Evolutionary conservation across 2,113 vertebrate species (phyloP).

Genomic region (Saguinus imperator): DNA sequence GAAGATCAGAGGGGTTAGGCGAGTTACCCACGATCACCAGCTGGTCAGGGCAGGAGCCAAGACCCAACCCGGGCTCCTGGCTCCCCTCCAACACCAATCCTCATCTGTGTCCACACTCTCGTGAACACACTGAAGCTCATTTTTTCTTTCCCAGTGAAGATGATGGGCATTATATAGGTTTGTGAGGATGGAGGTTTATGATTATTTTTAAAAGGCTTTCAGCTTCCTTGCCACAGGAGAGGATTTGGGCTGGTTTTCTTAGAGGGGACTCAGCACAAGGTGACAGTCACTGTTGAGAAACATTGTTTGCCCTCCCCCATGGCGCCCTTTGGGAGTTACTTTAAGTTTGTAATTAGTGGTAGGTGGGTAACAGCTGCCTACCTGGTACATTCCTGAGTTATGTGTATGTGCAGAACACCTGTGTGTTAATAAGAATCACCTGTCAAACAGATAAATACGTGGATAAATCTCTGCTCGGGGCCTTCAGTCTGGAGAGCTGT

Average conservation of each 20-base stretch:
- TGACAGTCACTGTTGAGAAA: no score
- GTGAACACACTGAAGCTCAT: not conserved
- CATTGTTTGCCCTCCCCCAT: no score
- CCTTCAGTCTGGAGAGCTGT: no score
- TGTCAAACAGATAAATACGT: no score
- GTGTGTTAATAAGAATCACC: no score
- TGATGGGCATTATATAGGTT: not conserved
- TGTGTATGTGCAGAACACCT: no score
- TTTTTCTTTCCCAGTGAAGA: not conserved
- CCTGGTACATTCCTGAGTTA: no score
- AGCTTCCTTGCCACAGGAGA: no score
- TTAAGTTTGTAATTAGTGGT: no score
- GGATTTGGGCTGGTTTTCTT: not conserved
- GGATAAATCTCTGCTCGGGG: no score
- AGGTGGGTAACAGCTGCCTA: no score
- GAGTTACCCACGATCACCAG: not conserved
- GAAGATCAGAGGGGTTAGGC: not conserved
- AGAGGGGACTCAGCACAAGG: not conserved
- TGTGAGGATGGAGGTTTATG: not conserved
- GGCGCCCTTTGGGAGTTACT: no score
- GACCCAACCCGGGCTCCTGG: not conserved
- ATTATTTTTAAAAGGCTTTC: not conserved
- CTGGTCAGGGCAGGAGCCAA: not conserved
- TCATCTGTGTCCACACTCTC: accelerated
- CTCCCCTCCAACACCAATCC: accelerated